Evolutionary conservation across 2,113 vertebrate genomes (phyloP).

Genomic region (Epinephelus fuscoguttatus): DNA sequence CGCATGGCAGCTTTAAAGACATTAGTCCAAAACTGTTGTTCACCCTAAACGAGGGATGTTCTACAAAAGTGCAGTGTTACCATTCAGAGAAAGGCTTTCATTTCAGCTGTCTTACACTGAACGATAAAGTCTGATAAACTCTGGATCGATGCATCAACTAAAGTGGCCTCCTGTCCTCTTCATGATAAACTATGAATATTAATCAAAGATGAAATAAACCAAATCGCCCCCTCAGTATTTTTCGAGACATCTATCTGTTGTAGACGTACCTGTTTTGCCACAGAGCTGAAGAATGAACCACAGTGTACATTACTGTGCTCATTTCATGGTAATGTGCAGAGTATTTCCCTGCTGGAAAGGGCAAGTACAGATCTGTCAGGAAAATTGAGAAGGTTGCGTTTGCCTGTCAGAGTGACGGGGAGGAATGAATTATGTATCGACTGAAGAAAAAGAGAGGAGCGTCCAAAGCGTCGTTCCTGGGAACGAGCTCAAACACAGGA

Average conservation of each 20-base stretch:
- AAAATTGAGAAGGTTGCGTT: constrained; percentile 36
- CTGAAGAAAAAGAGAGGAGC: neutral
- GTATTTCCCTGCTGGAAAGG: constrained; percentile 34
- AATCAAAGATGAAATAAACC: constrained; percentile 4
- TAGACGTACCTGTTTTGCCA: neutral
- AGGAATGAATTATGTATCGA: constrained; percentile 31
- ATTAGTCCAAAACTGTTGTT: neutral
- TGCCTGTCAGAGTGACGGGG: constrained; percentile 22
- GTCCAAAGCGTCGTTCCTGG: neutral
- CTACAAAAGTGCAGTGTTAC: neutral
- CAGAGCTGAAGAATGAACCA: neutral
- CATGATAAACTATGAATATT: constrained; percentile 18
- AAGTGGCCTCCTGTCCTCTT: neutral
- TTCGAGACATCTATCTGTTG: neutral
- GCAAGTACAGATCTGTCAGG: constrained; percentile 26
- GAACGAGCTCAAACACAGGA: neutral
- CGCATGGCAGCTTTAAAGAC: neutral
- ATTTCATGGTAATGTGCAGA: constrained; percentile 19
- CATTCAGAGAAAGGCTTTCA: neutral
- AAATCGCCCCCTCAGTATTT: neutral
- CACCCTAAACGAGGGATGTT: neutral
- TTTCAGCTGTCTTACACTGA: neutral
- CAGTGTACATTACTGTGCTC: neutral
- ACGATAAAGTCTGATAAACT: neutral
- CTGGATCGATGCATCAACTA: neutral